Evolutionary conservation across 2,888 invertebrate genomes (phyloP).

Genomic region (Rambutsinella grinnellia): DNA sequence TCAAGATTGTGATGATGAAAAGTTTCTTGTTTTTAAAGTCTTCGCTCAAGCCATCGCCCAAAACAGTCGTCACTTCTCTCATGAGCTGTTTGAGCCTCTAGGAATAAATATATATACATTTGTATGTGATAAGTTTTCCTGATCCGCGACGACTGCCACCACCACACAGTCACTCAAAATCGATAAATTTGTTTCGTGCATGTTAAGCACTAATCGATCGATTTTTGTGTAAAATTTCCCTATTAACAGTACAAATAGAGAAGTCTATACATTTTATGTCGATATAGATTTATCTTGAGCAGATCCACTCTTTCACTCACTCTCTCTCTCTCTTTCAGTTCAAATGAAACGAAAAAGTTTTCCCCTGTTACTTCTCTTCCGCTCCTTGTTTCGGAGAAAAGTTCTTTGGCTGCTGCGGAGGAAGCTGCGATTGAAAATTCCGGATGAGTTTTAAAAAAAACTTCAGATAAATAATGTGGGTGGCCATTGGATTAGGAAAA

Average conservation of each 20-base stretch:
- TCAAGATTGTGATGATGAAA: conserved; percentile 33
- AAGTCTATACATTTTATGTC: too few species aligned
- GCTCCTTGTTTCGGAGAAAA: too few species aligned
- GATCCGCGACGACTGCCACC: conserved; percentile 17
- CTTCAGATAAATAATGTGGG: too few species aligned
- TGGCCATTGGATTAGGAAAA: too few species aligned
- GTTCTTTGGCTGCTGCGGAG: too few species aligned
- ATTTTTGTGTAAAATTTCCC: conserved; percentile 62
- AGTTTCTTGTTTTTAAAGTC: conserved; percentile 19
- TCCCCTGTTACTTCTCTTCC: too few species aligned
- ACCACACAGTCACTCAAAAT: conserved; percentile 41
- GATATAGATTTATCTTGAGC: too few species aligned
- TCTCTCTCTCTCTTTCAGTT: too few species aligned
- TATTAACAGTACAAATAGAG: conserved; percentile 43
- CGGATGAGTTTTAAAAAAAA: too few species aligned
- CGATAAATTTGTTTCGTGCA: conserved; percentile 66
- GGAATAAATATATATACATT: background rate
- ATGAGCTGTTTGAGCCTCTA: conserved; percentile 29
- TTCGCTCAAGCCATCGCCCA: conserved; percentile 4
- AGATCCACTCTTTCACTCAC: too few species aligned
- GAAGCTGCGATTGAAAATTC: too few species aligned
- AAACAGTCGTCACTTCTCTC: conserved; percentile 42
- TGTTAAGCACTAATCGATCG: conserved; percentile 65
- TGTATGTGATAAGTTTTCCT: conserved; percentile 33
- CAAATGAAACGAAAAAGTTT: too few species aligned